These are phyloP conservation scores for Borostomias antarcticus DNA, from an alignment of 2,797 vertebrate species.

Conservation along the genomic window DNA sequence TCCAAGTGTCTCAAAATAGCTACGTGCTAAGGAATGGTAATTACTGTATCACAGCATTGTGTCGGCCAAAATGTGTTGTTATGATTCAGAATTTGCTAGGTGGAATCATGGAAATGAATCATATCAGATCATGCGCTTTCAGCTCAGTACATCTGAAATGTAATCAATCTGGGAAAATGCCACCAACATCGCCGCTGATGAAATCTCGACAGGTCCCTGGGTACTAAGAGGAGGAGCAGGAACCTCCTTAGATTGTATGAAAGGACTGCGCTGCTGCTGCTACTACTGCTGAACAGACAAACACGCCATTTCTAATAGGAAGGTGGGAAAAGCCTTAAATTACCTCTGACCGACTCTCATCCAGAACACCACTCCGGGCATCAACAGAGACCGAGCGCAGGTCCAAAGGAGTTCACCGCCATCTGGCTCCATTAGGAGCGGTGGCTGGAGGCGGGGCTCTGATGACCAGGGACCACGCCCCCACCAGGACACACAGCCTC, in stretches of 20 bases:
- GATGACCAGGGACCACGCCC: conserved; percentile 34
- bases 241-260: conserved; percentile 9
- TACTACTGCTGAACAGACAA: conserved; percentile 40
- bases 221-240: background rate
- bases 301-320: conserved; percentile 36
- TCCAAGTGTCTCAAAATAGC: background rate
- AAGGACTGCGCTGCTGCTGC: conserved; percentile 24
- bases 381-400: conserved; percentile 35
- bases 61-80: no score
- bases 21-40: background rate
- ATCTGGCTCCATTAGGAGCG: conserved; percentile 29
- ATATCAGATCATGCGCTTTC: no score
- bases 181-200: no score
- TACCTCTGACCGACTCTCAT: conserved; percentile 43
- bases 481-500: conserved; percentile 18
- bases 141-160: no score
- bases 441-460: conserved; percentile 32
- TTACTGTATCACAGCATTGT: background rate
- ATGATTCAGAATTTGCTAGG: background rate
- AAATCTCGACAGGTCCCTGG: background rate
- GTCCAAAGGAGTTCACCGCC: conserved; percentile 44
- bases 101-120: background rate
- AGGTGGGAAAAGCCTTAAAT: no score
- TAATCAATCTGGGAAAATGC: no score
- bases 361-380: conserved; percentile 38